Evolutionary conservation across 1,140 invertebrate species (phyloP).

Genomic region (Parapsyche elsis): DNA sequence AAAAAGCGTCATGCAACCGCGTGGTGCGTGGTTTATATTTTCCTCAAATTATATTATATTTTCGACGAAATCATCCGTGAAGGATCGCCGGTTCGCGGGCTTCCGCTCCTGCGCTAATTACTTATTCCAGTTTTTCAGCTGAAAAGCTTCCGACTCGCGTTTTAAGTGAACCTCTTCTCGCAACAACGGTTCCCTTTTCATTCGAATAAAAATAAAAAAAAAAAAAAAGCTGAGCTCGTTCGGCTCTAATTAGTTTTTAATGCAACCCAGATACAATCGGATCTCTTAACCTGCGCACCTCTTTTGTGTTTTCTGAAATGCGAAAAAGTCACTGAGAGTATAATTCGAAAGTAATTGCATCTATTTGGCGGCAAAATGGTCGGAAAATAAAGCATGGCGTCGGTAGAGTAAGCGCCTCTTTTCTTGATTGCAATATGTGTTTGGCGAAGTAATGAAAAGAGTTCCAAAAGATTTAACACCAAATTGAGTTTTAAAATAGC

Average conservation of each 20-base stretch:
- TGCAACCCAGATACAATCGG: constrained; percentile 31
- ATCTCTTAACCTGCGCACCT: constrained; percentile 1
- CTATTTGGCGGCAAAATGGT: not conserved
- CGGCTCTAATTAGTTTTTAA: constrained; percentile 49
- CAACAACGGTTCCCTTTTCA: not conserved
- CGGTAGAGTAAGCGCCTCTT: too few relatives aligned
- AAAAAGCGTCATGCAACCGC: too few relatives aligned
- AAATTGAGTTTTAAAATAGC: too few relatives aligned
- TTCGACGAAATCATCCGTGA: not conserved
- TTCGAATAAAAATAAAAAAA: not conserved
- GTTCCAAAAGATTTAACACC: too few relatives aligned
- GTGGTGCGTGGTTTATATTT: not conserved
- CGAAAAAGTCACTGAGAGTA: not conserved
- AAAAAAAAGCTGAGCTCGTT: constrained; percentile 30
- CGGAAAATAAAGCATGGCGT: too few relatives aligned
- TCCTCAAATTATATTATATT: not conserved
- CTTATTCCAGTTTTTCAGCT: constrained; percentile 20
- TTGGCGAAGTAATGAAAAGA: too few relatives aligned
- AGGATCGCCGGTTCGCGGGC: not conserved
- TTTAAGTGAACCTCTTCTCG: not conserved
- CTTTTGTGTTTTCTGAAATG: not conserved
- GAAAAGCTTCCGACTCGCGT: constrained; percentile 20
- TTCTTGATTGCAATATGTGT: too few relatives aligned
- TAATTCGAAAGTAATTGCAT: constrained; percentile 42
- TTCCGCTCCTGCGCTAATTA: constrained; percentile 21